Evolutionary conservation across 1,140 invertebrate species (phyloP).

Genomic region (Aphelenchoides fujianensis): DNA sequence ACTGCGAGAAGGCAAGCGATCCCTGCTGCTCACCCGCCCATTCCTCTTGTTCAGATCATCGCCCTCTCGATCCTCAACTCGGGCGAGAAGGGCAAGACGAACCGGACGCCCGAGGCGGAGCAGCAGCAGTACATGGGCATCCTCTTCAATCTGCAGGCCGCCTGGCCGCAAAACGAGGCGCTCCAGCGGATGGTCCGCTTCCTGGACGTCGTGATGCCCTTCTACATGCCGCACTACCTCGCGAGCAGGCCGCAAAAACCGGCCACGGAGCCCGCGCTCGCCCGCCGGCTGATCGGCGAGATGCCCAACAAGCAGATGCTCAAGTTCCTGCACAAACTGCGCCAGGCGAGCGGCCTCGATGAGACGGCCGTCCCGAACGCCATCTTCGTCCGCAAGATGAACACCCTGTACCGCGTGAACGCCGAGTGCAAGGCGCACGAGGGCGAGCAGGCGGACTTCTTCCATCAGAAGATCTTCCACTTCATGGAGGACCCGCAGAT

Average conservation of each 20-base stretch:
- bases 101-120: too few species aligned
- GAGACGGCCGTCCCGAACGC: not conserved
- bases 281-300: not conserved
- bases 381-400: not conserved
- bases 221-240: not conserved
- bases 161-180: not conserved
- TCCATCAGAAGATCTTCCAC: not conserved
- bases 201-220: not conserved
- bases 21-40: not conserved
- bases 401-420: not conserved
- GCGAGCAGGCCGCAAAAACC: not conserved
- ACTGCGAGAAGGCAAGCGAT: not conserved
- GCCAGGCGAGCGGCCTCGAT: not conserved
- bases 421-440: not conserved
- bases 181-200: not conserved
- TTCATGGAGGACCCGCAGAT: not conserved
- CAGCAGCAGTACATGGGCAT: not conserved
- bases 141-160: not conserved
- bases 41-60: not conserved
- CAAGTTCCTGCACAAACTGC: not conserved
- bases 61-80: not conserved
- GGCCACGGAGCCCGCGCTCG: not conserved
- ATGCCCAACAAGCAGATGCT: not conserved
- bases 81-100: not conserved
- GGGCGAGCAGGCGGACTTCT: not conserved